Evolutionary conservation across 2,888 invertebrate genomes (phyloP).

Genomic region (Asteroscopus sphinx): DNA sequence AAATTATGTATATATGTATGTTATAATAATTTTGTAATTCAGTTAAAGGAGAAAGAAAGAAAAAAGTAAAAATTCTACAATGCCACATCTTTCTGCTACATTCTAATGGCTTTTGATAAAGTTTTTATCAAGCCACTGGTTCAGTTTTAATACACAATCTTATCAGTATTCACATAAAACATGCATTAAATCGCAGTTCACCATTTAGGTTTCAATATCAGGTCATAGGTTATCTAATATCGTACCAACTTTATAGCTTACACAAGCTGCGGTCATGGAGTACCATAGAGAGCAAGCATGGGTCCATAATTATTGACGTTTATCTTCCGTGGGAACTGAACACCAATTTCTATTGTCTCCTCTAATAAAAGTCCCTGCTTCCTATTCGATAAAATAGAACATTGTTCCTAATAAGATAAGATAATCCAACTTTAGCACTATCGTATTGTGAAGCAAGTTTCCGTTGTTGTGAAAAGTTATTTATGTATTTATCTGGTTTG

Average conservation of each 20-base stretch:
- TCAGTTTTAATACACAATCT: not conserved
- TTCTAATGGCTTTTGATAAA: too few relatives aligned
- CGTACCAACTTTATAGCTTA: constrained; percentile 64
- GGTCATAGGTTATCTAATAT: constrained; percentile 75
- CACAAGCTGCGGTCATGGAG: constrained; percentile 50
- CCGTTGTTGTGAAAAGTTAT: constrained; percentile 1
- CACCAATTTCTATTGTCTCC: constrained; percentile 28
- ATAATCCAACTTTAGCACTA: not conserved
- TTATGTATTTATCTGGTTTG: not conserved
- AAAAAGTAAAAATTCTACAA: not conserved
- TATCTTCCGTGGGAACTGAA: constrained; percentile 33
- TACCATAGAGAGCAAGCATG: constrained; percentile 58
- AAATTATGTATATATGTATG: too few relatives aligned
- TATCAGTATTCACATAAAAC: constrained; percentile 4
- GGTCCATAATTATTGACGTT: constrained; percentile 37
- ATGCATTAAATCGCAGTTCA: constrained; percentile 55
- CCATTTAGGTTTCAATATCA: constrained; percentile 65
- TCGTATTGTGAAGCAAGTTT: constrained; percentile 3
- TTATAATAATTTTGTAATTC: too few relatives aligned
- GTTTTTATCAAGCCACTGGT: not conserved
- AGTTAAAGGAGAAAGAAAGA: not conserved
- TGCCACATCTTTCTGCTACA: too few relatives aligned
- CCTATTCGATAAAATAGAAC: constrained; percentile 19
- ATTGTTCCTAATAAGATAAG: constrained; percentile 22
- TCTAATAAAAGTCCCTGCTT: constrained; percentile 14